Percentiles rank a stretch among this genome's conserved stretches.
These are phyloP conservation scores for Odontocolon sp. DNA, from an alignment of 2,888 invertebrate species.

Conservation along the genomic window DNA sequence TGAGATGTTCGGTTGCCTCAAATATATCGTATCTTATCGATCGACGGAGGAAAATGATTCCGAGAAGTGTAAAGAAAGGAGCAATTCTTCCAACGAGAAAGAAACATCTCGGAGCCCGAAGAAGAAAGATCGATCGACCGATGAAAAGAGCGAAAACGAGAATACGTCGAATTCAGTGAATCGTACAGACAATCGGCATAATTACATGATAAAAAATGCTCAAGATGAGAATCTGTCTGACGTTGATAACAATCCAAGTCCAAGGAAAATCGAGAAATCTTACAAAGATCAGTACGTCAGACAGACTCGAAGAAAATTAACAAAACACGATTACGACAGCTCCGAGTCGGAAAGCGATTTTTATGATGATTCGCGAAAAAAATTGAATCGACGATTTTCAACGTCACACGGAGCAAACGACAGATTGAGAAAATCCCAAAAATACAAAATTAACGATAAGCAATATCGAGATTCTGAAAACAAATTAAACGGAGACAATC, in stretches of 20 bases:
- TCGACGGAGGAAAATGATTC: conserved; percentile 29
- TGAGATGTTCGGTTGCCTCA: conserved; percentile 69
- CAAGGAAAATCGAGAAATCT: conserved; percentile 1
- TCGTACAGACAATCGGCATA: neutral
- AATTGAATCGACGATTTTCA: neutral
- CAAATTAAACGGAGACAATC: neutral
- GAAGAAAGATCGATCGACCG: neutral
- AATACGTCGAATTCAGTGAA: neutral
- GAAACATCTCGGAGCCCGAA: neutral
- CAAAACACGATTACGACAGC: conserved; percentile 48
- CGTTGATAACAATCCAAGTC: too few species aligned
- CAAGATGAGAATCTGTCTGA: neutral
- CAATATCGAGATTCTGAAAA: neutral
- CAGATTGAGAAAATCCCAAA: conserved; percentile 1
- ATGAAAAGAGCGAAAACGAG: neutral
- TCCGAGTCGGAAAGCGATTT: conserved; percentile 56
- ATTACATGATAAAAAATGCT: neutral
- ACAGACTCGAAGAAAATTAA: conserved; percentile 44
- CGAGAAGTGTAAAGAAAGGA: too few species aligned
- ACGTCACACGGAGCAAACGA: conserved; percentile 10
- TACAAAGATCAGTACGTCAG: neutral
- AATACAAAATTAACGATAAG: conserved; percentile 5
- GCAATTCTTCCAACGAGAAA: neutral
- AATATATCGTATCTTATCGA: conserved; percentile 65
- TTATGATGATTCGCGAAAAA: conserved; percentile 17